A percentile compares a stretch with the other conserved stretches of the same genome.
phyloP scores from a whole-genome alignment of 1,140 invertebrate species.

The Maniola jurtina region DNA sequence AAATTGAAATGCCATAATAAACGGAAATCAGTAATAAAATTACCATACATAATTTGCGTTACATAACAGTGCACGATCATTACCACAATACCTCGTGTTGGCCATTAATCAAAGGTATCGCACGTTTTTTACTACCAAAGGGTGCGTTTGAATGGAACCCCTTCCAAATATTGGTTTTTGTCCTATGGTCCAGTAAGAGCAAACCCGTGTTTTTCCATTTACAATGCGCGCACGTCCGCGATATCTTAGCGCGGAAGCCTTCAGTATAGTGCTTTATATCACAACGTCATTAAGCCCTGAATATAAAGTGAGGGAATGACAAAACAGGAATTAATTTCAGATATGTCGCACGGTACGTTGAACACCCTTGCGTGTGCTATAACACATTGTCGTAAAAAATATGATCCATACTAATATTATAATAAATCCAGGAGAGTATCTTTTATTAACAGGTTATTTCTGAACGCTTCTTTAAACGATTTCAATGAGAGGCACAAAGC shows the following conservation, averaged over 20 bases:
- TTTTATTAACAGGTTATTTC: too few species aligned
- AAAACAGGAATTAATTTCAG: conserved; percentile 78
- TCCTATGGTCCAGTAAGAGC: conserved; percentile 70
- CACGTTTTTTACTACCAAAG: conserved; percentile 69
- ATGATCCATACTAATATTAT: too few species aligned
- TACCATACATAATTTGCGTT: background rate
- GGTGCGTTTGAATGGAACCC: conserved; percentile 71
- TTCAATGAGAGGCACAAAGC: too few species aligned
- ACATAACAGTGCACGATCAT: conserved; percentile 17
- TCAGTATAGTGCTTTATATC: conserved; percentile 66
- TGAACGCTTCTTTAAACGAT: too few species aligned
- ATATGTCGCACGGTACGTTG: conserved; percentile 75
- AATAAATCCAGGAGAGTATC: too few species aligned
- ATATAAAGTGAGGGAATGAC: conserved; percentile 77
- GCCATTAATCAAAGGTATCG: conserved; percentile 71
- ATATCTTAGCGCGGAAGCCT: conserved; percentile 63
- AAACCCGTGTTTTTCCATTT: conserved; percentile 74
- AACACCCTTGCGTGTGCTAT: conserved; percentile 48
- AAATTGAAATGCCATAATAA: background rate
- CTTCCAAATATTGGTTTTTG: conserved; percentile 77
- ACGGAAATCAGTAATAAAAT: background rate
- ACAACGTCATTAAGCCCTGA: conserved; percentile 69
- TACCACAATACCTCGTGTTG: conserved; percentile 39
- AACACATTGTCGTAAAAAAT: conserved; percentile 27
- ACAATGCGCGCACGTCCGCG: conserved; percentile 58